Percentiles rank a stretch among this genome's conserved stretches.
Evolutionary conservation across 1,140 invertebrate species (phyloP).

Genomic region (Colletes gigas): DNA sequence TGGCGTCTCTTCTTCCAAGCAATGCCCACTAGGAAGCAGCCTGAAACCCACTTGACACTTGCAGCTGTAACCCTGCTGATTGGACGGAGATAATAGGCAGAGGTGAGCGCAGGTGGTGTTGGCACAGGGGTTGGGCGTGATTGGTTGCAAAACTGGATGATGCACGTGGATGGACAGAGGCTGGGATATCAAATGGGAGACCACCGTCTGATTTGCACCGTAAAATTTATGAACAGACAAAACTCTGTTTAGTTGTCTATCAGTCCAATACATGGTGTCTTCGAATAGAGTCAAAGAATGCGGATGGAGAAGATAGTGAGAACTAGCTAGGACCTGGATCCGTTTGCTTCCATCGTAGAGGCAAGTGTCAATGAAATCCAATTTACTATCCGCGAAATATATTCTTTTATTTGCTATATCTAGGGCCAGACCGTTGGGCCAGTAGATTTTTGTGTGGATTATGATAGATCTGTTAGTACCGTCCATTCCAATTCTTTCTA

Average conservation of each 20-base stretch:
- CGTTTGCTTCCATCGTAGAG: constrained; percentile 96
- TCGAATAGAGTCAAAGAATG: constrained; percentile 96
- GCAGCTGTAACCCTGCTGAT: constrained; percentile 89
- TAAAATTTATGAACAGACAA: constrained; percentile 95
- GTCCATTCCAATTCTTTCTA: constrained; percentile 98
- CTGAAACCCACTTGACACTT: constrained; percentile 94
- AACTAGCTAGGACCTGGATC: constrained; percentile 92
- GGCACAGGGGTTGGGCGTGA: constrained; percentile 91
- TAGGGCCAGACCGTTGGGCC: constrained; percentile 98
- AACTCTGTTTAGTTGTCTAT: constrained; percentile 94
- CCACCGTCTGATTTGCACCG: constrained; percentile 94
- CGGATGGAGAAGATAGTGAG: constrained; percentile 96
- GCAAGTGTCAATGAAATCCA: constrained; percentile 99
- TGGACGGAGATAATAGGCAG: constrained; percentile 91
- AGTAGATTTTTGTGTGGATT: constrained; percentile 98
- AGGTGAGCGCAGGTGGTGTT: constrained; percentile 92
- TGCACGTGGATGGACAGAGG: constrained; percentile 96
- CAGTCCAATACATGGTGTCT: constrained; percentile 98
- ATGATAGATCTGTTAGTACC: constrained; percentile 93
- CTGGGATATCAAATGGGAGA: constrained; percentile 96
- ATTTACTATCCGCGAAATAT: constrained; percentile 98
- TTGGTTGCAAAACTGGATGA: constrained; percentile 95
- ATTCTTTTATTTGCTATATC: constrained; percentile 96
- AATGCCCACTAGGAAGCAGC: constrained; percentile 85
- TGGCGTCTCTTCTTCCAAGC: constrained; percentile 91